These are phyloP conservation scores for Acipenser transmontanus DNA, from an alignment of 2,797 vertebrate genomes.

Conservation along the genomic window DNA sequence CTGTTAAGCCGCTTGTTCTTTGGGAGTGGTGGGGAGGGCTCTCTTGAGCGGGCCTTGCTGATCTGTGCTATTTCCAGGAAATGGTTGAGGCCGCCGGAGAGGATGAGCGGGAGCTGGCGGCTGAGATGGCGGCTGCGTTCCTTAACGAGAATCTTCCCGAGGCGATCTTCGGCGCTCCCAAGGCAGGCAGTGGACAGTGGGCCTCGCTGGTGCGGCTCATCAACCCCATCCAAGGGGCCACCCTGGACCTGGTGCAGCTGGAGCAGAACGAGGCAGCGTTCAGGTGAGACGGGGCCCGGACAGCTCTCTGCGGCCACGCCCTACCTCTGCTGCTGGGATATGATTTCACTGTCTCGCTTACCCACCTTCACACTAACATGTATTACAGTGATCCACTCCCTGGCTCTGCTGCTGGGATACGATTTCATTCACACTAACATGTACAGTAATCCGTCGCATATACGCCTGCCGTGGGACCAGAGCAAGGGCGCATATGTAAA, in stretches of 20 bases:
- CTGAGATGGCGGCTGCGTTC: conserved; percentile 97
- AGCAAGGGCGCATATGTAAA: too few species aligned
- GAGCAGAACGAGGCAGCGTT: conserved; percentile 98
- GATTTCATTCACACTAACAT: too few species aligned
- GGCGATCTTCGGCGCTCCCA: conserved; percentile 91
- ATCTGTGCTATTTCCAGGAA: conserved; percentile 58
- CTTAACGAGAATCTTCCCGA: conserved; percentile 96
- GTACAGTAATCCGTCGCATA: too few species aligned
- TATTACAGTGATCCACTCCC: too few species aligned
- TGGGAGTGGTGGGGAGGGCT: background rate
- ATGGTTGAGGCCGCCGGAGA: conserved; percentile 98
- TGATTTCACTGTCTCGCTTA: background rate
- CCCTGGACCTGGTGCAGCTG: conserved; percentile 86
- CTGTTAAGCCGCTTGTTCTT: too few species aligned
- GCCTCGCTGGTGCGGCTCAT: conserved; percentile 89
- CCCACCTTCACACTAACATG: background rate
- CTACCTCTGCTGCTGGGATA: background rate
- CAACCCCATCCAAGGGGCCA: conserved; percentile 92
- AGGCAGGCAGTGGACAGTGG: conserved; percentile 95
- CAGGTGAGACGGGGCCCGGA: conserved; percentile 64
- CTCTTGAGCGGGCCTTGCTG: background rate
- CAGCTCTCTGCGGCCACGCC: background rate
- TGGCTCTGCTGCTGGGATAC: too few species aligned
- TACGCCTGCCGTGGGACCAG: too few species aligned
- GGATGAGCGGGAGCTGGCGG: conserved; percentile 90